These are phyloP conservation scores for Triplophysa rosa DNA, from an alignment of 2,113 vertebrate genomes.

Conservation along the genomic window DNA sequence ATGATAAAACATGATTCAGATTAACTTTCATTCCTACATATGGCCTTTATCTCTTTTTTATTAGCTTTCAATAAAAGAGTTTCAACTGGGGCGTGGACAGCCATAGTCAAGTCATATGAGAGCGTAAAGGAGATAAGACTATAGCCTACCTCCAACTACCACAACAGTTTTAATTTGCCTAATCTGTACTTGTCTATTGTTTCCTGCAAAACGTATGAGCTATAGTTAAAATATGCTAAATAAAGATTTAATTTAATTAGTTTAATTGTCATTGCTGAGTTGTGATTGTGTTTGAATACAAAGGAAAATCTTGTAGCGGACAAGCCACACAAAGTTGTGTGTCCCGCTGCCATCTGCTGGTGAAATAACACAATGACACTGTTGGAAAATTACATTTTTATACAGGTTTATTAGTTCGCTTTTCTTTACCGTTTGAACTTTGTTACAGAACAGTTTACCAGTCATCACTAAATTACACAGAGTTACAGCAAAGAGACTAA, in stretches of 20 bases:
- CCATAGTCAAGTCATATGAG: neutral
- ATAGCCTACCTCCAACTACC: neutral
- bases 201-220: neutral
- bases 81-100: neutral
- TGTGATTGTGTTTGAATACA: neutral
- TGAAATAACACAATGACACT: neutral
- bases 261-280: neutral
- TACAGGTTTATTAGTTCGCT: neutral
- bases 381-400: neutral
- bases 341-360: conserved; percentile 48
- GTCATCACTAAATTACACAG: neutral
- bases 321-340: neutral
- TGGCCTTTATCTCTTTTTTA: neutral
- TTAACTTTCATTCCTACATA: neutral
- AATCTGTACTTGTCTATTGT: neutral
- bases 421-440: too few relatives aligned
- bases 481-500: neutral
- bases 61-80: conserved; percentile 18
- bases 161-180: conserved; percentile 2
- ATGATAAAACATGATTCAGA: too few relatives aligned
- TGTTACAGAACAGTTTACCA: neutral
- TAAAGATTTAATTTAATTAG: too few relatives aligned
- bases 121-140: neutral
- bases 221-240: conserved; percentile 19
- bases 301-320: neutral